Base-by-base conservation (phyloP, 2,888 invertebrate species). In the Folsomia candida region DNA sequence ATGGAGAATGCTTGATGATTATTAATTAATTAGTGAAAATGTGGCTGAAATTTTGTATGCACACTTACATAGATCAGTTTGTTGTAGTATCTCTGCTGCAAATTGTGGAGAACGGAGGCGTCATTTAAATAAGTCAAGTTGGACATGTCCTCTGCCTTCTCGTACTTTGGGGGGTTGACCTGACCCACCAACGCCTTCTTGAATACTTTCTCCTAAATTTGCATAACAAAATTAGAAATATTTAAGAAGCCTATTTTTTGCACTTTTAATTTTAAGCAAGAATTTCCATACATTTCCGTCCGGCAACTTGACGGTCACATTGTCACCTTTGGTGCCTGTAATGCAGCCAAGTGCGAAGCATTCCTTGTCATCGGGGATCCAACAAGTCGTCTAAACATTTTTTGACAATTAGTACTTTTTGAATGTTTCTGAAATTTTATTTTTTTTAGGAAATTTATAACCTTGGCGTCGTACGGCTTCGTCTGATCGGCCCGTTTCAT, bases 401-500 rank as follows among this genome's bases (percentile, higher is more conserved):
- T n/a, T n/a, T n/a, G n/a, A n/a, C n/a, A n/a, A n/a, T n/a, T n/a
- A n/a, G n/a, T n/a, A n/a, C n/a, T n/a, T n/a, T n/a, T n/a, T n/a
- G n/a, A n/a, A n/a, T n/a, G n/a, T n/a, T n/a, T n/a, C n/a, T n/a
- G n/a, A n/a, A n/a, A n/a, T n/a, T n/a, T n/a, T n/a, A n/a, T n/a
- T n/a, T n/a, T n/a, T n/a, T n/a, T n/a, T n/a, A n/a, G n/a, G n/a
- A n/a, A n/a, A n/a, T n/a, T n/a, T n/a, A n/a, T n/a, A n/a, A n/a
- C n/a, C n/a, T 99, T 99, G 87, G 93, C 94, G 89, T 98, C 97
- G 89, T 96, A 97, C 81, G 97, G 96, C 88, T 95, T 95, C 87
- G 94, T 93, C 87, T 97, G 96, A 86, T 97, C 97, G 88, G 94
- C 93, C 86, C 95, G 91, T 87, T 94, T 94, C 87, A 93, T 93